Evolutionary conservation across 2,113 vertebrate species (phyloP), one percentile per base, ranked within the genome.

Genomic region (Heterocephalus glaber): DNA sequence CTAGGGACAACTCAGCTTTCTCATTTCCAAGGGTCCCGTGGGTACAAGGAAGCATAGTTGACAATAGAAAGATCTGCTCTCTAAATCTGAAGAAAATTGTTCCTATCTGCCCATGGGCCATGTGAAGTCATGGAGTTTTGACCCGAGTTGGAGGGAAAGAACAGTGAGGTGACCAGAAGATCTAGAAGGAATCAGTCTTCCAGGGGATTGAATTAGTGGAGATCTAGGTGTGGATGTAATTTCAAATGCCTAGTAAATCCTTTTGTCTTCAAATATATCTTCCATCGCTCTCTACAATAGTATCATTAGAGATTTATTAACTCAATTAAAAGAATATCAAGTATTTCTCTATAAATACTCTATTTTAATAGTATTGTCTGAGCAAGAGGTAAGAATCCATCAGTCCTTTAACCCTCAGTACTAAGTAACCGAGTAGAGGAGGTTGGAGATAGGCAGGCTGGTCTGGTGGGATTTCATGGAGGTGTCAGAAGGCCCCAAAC

Each of bases 21-120:
- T 97, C 86, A 65, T 52, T 97, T 97, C 88, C 54, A 65, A 88
- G 12, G 35, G 83, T 92, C 54, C 94, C 90, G 61, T 52, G 58
- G 70, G 66, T 86, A 7, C 3, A 41, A 28, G 19, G 28, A 86
- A 70, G 60, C 38, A 3, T 44, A 77, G 33, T 17, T 79, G n/a
- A 92, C 54, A 86, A 33, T 87, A 49, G 5, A 54, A 24, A 92
- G 79, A 90, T 79, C 35, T 72, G 5, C 70, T 85, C 4, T 92
- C 26, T 85, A 7, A 56, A 79, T 82, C 61, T 11, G 41, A 94
- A 91, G 85, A 85, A 94, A 95, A 94, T 44, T 94, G 24, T 86
- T 95, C 52, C 17, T 80, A 17, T 88, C 63, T 95, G 47, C 54
- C 80, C 65, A 58, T 19, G 20, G 85, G 56, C 85, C 26, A 92